Conservation (phyloP, 1,140 invertebrate species). For the Heliconius hermathena region DNA sequence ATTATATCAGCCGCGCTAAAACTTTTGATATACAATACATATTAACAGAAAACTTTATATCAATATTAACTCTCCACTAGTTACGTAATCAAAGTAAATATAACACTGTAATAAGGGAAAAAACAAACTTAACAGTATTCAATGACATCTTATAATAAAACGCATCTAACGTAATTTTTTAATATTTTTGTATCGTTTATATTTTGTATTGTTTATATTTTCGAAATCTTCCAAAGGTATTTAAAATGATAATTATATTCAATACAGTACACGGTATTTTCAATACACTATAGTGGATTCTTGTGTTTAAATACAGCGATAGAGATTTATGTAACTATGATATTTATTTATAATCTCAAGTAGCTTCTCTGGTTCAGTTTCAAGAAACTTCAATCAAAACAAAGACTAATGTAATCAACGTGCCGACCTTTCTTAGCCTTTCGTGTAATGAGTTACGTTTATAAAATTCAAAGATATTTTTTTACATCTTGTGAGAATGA, state of each 20-base stretch:
- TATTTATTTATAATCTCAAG: slow-evolving; percentile 13
- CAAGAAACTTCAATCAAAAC: slow-evolving; percentile 5
- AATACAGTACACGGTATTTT: neutral
- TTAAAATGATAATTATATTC: no score
- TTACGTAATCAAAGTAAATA: neutral
- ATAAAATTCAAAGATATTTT: neutral
- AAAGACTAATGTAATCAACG: slow-evolving; percentile 10
- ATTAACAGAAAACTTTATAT: neutral
- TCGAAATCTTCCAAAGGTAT: no score
- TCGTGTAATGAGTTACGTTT: neutral
- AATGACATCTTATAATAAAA: neutral
- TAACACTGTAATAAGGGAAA: neutral
- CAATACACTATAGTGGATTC: neutral
- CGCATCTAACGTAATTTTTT: neutral
- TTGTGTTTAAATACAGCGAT: neutral
- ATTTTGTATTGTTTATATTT: no score
- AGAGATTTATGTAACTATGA: neutral
- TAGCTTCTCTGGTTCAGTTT: slow-evolving; percentile 7
- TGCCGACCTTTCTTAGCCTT: neutral
- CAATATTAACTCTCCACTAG: neutral
- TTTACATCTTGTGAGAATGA: neutral
- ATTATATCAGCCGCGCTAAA: no score
- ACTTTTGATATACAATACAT: no score
- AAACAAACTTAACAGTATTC: neutral
- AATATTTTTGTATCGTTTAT: no score